Percentiles rank a stretch among this genome's conserved stretches.
These are phyloP conservation scores for Troides oblongomaculatus DNA, from an alignment of 2,888 invertebrate species.

Conservation along the genomic window DNA sequence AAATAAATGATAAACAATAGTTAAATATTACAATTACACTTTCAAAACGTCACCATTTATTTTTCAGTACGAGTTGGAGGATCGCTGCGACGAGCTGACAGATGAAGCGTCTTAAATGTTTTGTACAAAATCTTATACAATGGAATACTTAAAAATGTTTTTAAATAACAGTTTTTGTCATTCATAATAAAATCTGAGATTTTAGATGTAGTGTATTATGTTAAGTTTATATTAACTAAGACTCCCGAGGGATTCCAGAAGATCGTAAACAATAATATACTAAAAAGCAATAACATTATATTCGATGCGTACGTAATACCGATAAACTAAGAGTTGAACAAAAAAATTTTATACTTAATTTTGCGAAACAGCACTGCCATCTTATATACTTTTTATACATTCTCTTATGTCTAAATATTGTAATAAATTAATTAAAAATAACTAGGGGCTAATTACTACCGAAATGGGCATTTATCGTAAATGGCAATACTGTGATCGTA, in stretches of 20 bases:
- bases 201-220: conserved; percentile 23
- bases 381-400: neutral
- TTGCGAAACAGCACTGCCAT: too few species aligned
- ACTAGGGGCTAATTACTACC: conserved; percentile 7
- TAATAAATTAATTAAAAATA: neutral
- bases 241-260: neutral
- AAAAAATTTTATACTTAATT: neutral
- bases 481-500: conserved; percentile 60
- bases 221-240: conserved; percentile 19
- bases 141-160: conserved; percentile 26
- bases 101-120: conserved; percentile 52
- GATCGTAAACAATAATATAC: conserved; percentile 1
- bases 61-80: conserved; percentile 87
- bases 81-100: conserved; percentile 88
- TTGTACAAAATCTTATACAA: conserved; percentile 27
- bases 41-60: conserved; percentile 5
- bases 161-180: conserved; percentile 20
- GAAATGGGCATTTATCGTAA: conserved; percentile 40
- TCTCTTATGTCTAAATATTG: neutral
- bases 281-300: neutral
- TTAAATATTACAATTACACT: neutral
- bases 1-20: too few species aligned
- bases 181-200: conserved; percentile 30
- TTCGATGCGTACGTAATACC: neutral
- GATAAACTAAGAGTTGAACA: neutral